Evolutionary conservation across 2,888 invertebrate species (phyloP), one percentile per base, ranked within the genome.

Genomic region (Caradrina kadenii): DNA sequence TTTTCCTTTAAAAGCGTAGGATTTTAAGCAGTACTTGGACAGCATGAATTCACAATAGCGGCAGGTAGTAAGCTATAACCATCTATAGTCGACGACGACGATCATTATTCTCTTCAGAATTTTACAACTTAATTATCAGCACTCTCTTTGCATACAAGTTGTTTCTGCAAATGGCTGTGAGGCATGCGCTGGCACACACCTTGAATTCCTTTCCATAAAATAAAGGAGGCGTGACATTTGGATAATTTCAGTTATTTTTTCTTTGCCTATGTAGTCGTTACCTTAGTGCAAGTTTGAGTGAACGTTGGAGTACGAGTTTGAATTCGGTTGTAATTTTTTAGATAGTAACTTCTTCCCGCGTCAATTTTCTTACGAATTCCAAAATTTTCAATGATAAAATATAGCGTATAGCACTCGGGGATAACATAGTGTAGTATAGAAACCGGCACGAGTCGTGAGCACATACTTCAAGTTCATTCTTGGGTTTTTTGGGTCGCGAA

Each of bases 111-210:
- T 80, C 76, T 71, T 66, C 71, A 80, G 66, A 80, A 76, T 76
- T 78, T 78, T 78, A 78, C 78, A 80, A 78, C 78, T 80, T 80
- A 78, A 78, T 78, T 78, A 78, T 80, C 76, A 76, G 49, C 76
- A 80, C 71, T 78, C 80, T 76, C 80, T 80, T 78, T 76, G 78
- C 78, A 78, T 78, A 67, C 80, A 61, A 71, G 80, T 78, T 56
- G 76, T 78, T 78, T 71, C 80, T 80, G 80, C 80, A 78, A 78
- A 78, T 80, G 80, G 80, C 71, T 61, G 39, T 55, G 66, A 71
- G 71, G 54, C 71, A 80, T 78, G 78, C 80, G 71, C 48, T 62
- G 54, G 71, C 78, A 76, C 77, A 80, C 78, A 80, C 80, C 76
- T 71, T 63, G 78, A 76, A 78, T 78, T 71, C 78, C 78, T 80